Evolutionary conservation across 2,797 vertebrate species (phyloP).

Genomic region (Catostomus latipinnis): DNA sequence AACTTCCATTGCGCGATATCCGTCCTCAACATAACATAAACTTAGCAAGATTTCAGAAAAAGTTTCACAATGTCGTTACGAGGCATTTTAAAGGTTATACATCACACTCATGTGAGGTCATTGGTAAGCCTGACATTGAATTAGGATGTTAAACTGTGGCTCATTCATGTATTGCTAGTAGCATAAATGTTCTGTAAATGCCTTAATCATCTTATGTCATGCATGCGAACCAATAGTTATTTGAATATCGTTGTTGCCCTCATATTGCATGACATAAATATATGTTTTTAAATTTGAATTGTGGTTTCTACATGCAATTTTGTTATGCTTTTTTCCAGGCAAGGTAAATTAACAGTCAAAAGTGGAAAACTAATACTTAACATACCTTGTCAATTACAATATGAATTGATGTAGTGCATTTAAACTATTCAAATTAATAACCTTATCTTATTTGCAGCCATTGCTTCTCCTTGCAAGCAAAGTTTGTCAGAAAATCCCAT

Average conservation of each 20-base stretch:
- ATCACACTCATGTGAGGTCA: slow-evolving; percentile 43
- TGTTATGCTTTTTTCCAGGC: too few species aligned
- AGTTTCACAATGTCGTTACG: slow-evolving; percentile 66
- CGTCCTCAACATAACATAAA: background rate
- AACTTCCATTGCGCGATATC: background rate
- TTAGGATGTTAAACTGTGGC: background rate
- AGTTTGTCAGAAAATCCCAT: slow-evolving; percentile 28
- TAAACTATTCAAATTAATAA: background rate
- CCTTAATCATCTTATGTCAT: background rate
- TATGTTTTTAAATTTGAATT: too few species aligned
- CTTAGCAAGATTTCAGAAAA: background rate
- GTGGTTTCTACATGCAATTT: too few species aligned
- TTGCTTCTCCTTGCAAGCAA: slow-evolving; percentile 39
- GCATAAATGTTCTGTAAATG: background rate
- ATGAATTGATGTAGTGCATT: background rate
- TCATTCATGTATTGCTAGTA: background rate
- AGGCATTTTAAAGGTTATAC: slow-evolving; percentile 60
- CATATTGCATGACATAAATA: background rate
- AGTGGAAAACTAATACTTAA: too few species aligned
- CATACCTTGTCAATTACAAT: background rate
- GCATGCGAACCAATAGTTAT: background rate
- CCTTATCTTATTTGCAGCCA: slow-evolving; percentile 51
- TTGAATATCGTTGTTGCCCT: background rate
- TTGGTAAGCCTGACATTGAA: slow-evolving; percentile 68
- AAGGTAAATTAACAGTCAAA: too few species aligned